phyloP scores from a whole-genome alignment of 2,113 vertebrate genomes.

The Acanthisitta chloris region DNA sequence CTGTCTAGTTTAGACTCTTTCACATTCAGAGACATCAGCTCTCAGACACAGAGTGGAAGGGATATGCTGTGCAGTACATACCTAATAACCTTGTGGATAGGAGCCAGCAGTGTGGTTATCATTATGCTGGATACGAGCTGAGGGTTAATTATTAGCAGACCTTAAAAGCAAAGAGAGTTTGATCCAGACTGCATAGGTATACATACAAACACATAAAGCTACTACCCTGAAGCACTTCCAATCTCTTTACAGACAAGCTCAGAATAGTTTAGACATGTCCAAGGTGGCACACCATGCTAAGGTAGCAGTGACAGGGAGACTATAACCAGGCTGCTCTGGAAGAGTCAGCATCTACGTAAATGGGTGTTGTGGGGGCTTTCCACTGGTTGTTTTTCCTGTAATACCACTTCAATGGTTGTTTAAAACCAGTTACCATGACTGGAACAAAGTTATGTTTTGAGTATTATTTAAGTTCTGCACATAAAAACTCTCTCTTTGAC shows the following conservation, averaged over 20 bases:
- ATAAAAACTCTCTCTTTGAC: not conserved
- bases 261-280: not conserved
- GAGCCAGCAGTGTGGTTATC: not conserved
- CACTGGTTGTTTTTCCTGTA: not conserved
- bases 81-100: not conserved
- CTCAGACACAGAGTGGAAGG: not conserved
- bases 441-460: not conserved
- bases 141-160: conserved; percentile 58
- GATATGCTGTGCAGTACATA: not conserved
- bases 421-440: not conserved
- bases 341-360: not conserved
- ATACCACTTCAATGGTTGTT: not conserved
- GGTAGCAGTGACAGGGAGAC: not conserved
- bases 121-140: not conserved
- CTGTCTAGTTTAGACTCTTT: not conserved
- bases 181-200: not conserved
- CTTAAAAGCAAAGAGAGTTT: conserved; percentile 30
- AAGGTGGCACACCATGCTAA: not conserved
- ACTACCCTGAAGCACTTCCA: not conserved
- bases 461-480: not conserved
- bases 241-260: not conserved
- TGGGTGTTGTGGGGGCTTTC: not conserved
- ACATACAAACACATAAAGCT: not conserved
- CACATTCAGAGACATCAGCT: not conserved
- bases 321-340: not conserved